Conservation (phyloP, 1,140 invertebrate genomes). For the Drosophila paulistorum region DNA sequence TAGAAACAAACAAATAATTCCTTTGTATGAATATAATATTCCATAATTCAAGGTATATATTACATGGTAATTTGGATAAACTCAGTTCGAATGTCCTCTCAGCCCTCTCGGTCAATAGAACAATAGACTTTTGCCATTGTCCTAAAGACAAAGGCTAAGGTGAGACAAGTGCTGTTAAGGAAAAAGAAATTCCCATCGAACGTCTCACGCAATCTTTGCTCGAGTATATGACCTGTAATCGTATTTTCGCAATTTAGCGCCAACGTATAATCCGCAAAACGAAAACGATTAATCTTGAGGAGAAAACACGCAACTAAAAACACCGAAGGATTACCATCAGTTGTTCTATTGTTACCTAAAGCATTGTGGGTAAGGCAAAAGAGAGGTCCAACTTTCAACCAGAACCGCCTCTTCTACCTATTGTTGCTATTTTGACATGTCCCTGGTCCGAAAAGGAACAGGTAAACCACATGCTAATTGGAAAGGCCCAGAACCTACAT, state of each 20-base stretch:
- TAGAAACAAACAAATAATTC: constrained; percentile 58
- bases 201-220: not conserved
- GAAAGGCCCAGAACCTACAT: constrained; percentile 39
- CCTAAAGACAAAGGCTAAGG: constrained; percentile 23
- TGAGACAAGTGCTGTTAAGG: constrained; percentile 37
- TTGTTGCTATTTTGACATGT: constrained; percentile 78
- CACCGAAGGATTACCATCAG: constrained; percentile 66
- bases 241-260: constrained; percentile 79
- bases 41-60: constrained; percentile 61
- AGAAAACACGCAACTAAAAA: constrained; percentile 39
- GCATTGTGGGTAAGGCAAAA: constrained; percentile 15
- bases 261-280: constrained; percentile 74
- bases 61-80: constrained; percentile 67
- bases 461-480: constrained; percentile 72
- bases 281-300: constrained; percentile 75
- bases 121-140: constrained; percentile 46
- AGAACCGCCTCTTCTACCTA: constrained; percentile 59
- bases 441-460: constrained; percentile 22
- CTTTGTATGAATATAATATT: constrained; percentile 40
- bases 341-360: constrained; percentile 58
- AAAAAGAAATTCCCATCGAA: constrained; percentile 47
- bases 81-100: not conserved
- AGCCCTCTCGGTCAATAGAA: constrained; percentile 13
- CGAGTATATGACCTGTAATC: constrained; percentile 54
- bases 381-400: constrained; percentile 53